Percentiles rank a stretch among this genome's conserved stretches.
Evolutionary conservation across 2,888 invertebrate genomes (phyloP).

Genomic region (Cephus runcator): DNA sequence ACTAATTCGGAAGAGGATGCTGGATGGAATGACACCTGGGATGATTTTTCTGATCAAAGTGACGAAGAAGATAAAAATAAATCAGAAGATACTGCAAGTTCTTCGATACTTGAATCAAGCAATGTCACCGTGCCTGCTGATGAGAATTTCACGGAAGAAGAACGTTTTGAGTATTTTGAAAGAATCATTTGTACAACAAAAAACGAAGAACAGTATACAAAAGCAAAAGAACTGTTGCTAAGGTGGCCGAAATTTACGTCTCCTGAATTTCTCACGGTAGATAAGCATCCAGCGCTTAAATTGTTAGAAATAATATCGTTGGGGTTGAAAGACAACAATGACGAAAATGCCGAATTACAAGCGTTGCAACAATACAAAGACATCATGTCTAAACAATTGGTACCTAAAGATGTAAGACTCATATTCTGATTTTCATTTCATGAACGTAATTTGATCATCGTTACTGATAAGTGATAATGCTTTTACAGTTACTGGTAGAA

Average conservation of each 20-base stretch:
- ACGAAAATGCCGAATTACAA: constrained; percentile 30
- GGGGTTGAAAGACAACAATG: constrained; percentile 34
- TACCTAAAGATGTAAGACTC: constrained; percentile 41
- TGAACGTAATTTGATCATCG: constrained; percentile 8
- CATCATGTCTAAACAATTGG: constrained; percentile 38
- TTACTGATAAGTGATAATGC: constrained; percentile 8
- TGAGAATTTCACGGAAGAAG: constrained; percentile 39
- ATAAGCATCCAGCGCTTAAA: constrained; percentile 44
- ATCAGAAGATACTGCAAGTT: background rate
- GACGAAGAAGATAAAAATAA: constrained; percentile 22
- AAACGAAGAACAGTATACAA: constrained; percentile 42
- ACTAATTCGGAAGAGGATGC: background rate
- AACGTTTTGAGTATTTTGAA: constrained; percentile 46
- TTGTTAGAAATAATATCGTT: constrained; percentile 38
- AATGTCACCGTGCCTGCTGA: background rate
- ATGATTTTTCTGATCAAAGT: constrained; percentile 48
- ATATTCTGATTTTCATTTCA: constrained; percentile 6
- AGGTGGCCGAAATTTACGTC: constrained; percentile 46
- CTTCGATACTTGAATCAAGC: background rate
- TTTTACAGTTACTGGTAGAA: constrained; percentile 42
- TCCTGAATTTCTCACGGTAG: constrained; percentile 34
- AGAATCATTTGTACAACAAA: constrained; percentile 36
- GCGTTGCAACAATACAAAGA: constrained; percentile 52
- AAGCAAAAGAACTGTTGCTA: constrained; percentile 44
- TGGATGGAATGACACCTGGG: constrained; percentile 48